These are phyloP conservation scores for Manis pentadactyla DNA, from an alignment of 2,797 vertebrate genomes.

Conservation along the genomic window DNA sequence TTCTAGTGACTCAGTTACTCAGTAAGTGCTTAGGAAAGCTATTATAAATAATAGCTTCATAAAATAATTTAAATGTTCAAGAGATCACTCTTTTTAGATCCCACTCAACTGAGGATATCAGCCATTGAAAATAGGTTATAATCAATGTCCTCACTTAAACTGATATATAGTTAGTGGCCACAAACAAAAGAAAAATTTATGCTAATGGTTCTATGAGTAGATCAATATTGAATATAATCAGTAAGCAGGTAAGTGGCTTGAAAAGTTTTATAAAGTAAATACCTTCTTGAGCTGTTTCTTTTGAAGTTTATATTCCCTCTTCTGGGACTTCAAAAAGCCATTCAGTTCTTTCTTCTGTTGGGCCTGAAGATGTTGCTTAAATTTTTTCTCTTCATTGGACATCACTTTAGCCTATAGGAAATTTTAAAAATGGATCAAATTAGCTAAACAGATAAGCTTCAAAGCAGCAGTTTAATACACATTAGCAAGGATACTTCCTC, in stretches of 20 bases:
- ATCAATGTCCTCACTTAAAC: neutral
- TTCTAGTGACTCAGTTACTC: neutral
- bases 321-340: conserved; percentile 97
- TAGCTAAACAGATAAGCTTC: conserved; percentile 33
- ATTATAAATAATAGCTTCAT: neutral
- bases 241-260: neutral
- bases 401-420: conserved; percentile 94
- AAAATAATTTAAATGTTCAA: neutral
- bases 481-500: neutral
- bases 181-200: too few species aligned
- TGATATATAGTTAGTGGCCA: neutral
- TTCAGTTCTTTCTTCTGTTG: conserved; percentile 99
- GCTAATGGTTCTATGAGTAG: neutral
- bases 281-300: conserved; percentile 99
- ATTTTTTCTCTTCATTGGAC: conserved; percentile 98
- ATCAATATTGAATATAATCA: neutral
- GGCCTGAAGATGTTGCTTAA: conserved; percentile 98
- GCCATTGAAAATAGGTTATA: neutral
- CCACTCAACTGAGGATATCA: conserved; percentile 20
- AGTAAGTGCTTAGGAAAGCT: neutral
- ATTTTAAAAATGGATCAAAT: conserved; percentile 63
- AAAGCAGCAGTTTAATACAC: conserved; percentile 51
- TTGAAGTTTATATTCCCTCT: conserved; percentile 98
- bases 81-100: too few species aligned
- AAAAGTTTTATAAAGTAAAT: conserved; percentile 35